Base-by-base conservation (phyloP, 1,140 invertebrate genomes). In the Hylaeus volcanicus region DNA sequence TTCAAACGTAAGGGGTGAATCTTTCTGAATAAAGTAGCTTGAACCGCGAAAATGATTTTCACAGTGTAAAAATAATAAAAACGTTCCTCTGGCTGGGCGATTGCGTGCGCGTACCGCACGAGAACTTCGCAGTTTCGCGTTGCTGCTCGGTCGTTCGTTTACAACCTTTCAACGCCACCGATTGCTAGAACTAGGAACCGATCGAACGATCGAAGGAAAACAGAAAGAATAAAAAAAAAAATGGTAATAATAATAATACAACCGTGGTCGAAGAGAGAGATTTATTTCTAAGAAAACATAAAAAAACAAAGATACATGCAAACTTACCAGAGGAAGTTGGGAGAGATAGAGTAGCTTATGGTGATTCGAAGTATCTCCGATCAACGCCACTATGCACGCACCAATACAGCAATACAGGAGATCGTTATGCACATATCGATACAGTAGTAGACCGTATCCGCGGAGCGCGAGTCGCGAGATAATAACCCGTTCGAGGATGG, bases 301-400 rank as follows among this genome's bases (percentile, higher is more conserved):
- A 61, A 75, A 51, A 41, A 70, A 43, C 26, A 73, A 41, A 72
- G 79, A 81, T 71, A 55, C 92, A 93, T 93, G 92, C 92, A 92
- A 91, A 94, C 94, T 94, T 94, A 94, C 94, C 94, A 94, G 85
- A 74, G 92, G 91, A 79, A 94, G 92, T 94, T 95, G 94, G 73
- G 94, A 94, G 88, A 94, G 91, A 92, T 94, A 94, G 88, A 94
- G 93, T 88, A 94, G 92, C 91, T 94, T 94, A 93, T 94, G 94
- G 82, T 94, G 93, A 92, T 94, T 94, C 74, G 90, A 91, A 82
- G 91, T 93, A 85, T 92, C 91, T 91, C 92, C 91, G 72, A 92
- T 89, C 81, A 92, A 91, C 87, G 91, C 91, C 91, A 92, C 91
- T 92, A 92, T 86, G 89, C 87, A 89, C 91, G 90, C 91, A 90